Percentiles rank a stretch among this genome's conserved stretches.
Conservation (phyloP, 2,797 vertebrate species). For the Scolopax rusticola region DNA sequence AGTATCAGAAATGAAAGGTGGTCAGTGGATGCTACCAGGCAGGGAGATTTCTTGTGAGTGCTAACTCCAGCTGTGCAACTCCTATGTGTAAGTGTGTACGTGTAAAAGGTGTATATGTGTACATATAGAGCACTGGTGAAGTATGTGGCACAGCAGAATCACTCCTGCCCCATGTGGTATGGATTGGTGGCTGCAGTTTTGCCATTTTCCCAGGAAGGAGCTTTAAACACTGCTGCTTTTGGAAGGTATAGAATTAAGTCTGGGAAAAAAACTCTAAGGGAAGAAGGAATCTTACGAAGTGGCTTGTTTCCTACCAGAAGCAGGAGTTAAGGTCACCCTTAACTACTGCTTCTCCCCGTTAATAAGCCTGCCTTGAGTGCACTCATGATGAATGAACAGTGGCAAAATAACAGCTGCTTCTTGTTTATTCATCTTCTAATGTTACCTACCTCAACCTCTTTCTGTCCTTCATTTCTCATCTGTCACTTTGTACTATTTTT, state of each 20-base stretch:
- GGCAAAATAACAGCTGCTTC: neutral
- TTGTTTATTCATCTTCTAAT: neutral
- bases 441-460: neutral
- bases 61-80: neutral
- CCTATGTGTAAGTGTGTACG: neutral
- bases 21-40: neutral
- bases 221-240: neutral
- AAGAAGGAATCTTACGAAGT: neutral
- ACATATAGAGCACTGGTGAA: neutral
- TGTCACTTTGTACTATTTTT: neutral
- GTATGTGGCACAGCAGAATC: neutral
- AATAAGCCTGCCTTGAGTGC: neutral
- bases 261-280: neutral
- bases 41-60: neutral
- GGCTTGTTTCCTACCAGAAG: neutral
- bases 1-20: neutral
- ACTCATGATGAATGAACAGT: neutral
- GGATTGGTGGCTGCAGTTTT: neutral
- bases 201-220: neutral
- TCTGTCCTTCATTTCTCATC: neutral
- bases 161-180: neutral
- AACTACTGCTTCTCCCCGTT: neutral
- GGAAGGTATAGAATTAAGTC: neutral
- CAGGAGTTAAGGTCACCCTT: neutral
- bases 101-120: neutral